Conservation (phyloP, 2,797 vertebrate species). For the Thunnus albacares region DNA sequence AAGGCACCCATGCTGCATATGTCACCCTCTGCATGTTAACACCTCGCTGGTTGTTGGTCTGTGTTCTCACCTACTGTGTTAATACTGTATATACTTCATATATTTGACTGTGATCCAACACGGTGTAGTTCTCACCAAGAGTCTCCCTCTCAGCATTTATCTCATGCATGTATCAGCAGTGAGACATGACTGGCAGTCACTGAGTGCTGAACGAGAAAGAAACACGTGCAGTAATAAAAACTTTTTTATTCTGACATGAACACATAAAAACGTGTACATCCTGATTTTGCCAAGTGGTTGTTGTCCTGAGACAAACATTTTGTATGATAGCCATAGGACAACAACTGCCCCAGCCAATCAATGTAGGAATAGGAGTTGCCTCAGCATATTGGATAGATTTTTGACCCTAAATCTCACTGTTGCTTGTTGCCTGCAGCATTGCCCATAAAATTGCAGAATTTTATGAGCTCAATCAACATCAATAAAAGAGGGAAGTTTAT, state of each 20-base stretch:
- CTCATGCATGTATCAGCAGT: slow-evolving; percentile 26
- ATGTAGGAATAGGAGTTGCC: too few relatives aligned
- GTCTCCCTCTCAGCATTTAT: slow-evolving; percentile 34
- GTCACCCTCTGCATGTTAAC: slow-evolving; percentile 47
- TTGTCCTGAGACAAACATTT: too few relatives aligned
- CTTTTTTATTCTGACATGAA: slow-evolving; percentile 23
- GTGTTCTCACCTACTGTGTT: slow-evolving; percentile 58
- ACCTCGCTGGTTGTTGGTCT: slow-evolving; percentile 42
- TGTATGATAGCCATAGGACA: too few relatives aligned
- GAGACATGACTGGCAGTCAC: slow-evolving; percentile 50
- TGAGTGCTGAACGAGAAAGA: slow-evolving; percentile 52
- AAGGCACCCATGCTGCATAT: slow-evolving; percentile 29
- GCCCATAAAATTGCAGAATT: too few relatives aligned
- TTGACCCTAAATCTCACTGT: too few relatives aligned
- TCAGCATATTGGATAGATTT: too few relatives aligned
- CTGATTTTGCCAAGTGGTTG: too few relatives aligned
- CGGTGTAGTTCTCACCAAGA: slow-evolving; percentile 26
- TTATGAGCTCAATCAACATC: too few relatives aligned
- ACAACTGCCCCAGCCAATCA: too few relatives aligned
- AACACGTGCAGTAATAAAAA: slow-evolving; percentile 40
- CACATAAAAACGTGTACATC: too few relatives aligned
- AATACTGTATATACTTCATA: slow-evolving; percentile 32
- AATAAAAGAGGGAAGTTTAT: too few relatives aligned
- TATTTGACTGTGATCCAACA: slow-evolving; percentile 53
- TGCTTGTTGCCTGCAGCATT: too few relatives aligned